phyloP scores from a whole-genome alignment of 2,888 invertebrate species.

The Strigamia maritima region DNA sequence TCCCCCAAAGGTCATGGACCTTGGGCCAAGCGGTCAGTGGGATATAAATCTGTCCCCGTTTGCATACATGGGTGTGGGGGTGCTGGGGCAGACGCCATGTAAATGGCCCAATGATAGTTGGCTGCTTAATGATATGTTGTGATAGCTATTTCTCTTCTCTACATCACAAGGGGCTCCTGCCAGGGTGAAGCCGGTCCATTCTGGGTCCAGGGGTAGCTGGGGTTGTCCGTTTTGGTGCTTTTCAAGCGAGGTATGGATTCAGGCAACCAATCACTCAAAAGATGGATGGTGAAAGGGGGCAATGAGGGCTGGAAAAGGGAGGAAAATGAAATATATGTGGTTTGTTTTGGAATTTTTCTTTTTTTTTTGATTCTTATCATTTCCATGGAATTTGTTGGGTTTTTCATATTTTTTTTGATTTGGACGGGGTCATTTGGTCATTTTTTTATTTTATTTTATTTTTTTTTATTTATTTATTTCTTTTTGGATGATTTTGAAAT shows the following conservation, averaged over 20 bases:
- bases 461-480: no score
- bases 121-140: conserved; percentile 13
- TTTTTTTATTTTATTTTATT: no score
- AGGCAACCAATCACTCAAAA: conserved; percentile 4
- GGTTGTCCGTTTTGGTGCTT: background rate
- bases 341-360: background rate
- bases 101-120: conserved; percentile 1
- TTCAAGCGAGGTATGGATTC: background rate
- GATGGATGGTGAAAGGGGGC: background rate
- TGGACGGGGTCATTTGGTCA: background rate
- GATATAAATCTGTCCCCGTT: background rate
- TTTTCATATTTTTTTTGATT: background rate
- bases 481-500: no score
- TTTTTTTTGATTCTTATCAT: background rate
- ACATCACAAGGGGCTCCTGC: conserved; percentile 11
- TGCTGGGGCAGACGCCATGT: background rate
- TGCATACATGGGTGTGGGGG: no score
- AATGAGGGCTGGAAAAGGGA: background rate
- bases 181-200: conserved; percentile 6
- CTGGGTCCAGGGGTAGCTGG: background rate
- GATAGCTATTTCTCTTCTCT: background rate
- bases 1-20: background rate
- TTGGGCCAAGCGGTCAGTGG: background rate
- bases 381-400: background rate
- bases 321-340: background rate